Evolutionary conservation across 1,140 invertebrate species (phyloP), one percentile per base, ranked within the genome.

Genomic region (Branchinecta lindahli): DNA sequence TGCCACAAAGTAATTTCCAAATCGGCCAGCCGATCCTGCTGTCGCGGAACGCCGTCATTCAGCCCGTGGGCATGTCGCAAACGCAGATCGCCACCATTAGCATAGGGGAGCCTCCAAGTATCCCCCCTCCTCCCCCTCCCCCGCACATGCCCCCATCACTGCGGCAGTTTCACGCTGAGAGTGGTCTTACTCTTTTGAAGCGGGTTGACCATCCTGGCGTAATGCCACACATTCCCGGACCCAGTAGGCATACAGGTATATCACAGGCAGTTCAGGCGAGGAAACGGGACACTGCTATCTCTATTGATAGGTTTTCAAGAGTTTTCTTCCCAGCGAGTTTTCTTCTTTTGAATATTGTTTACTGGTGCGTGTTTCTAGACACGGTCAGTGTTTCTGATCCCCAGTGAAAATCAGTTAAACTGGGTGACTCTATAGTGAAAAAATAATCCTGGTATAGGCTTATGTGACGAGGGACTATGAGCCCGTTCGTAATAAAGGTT

Each of bases 281-380:
- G 52, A 61, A 61, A 61, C 52, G 52, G 2, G 52, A 61, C 52
- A 61, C 52, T 61, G 52, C 52, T 12, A 61, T 61, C 12, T 12
- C 52, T 61, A 98, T 98, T 75, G 95, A 98, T 80, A 95, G 95
- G 76, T 96, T 95, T 77, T 95, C 94, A 8, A 83, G 95, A 72
- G 86, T 96, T 72, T 83, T 96, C 68, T 98, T 98, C 80, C 95
- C 95, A 0, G 86, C 94, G 33, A 89, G 92, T 71, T 98, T 97
- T 78, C 84, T 96, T 74, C 77, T 94, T 52, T 98, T 98, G 80
- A 98, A 98, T 78, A 84, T 87, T 15, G 86, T 88, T 70, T 98
- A 98, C 78, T 97, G 94, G 94, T 85, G 89, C 73, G 18, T 61
- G 6, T 61, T 61, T 20, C 18, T 61, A 20, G 12, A 61, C 12